phyloP scores from a whole-genome alignment of 2,797 vertebrate genomes.

The Enteromius afrohamiltoni region DNA sequence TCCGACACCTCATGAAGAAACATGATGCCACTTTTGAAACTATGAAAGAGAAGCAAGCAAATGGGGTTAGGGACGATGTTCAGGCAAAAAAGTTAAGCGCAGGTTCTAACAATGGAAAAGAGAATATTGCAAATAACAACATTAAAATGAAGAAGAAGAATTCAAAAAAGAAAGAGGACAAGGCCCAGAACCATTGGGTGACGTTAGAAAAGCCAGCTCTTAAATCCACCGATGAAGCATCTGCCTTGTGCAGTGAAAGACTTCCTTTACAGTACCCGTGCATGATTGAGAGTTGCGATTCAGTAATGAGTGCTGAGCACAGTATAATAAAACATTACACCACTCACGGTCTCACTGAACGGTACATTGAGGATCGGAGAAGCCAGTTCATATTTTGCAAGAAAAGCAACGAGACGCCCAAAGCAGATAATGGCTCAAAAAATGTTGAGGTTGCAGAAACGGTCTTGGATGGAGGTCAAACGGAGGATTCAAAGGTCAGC shows the following conservation, averaged over 20 bases:
- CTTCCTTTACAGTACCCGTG: slow-evolving; percentile 93
- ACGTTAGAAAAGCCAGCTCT: slow-evolving; percentile 89
- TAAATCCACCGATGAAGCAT: slow-evolving; percentile 90
- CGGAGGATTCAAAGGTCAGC: slow-evolving; percentile 49
- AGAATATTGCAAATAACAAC: slow-evolving; percentile 78
- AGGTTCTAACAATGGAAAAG: slow-evolving; percentile 78
- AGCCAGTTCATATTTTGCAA: slow-evolving; percentile 94
- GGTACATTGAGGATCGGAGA: slow-evolving; percentile 91
- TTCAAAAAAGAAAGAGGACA: slow-evolving; percentile 76
- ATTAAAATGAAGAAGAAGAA: slow-evolving; percentile 79
- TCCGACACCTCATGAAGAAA: slow-evolving; percentile 97
- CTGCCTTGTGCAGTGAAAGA: slow-evolving; percentile 89
- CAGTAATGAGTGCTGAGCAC: slow-evolving; percentile 90
- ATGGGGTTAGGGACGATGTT: slow-evolving; percentile 64
- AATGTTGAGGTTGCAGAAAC: slow-evolving; percentile 70
- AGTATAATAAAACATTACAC: slow-evolving; percentile 96
- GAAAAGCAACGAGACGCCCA: slow-evolving; percentile 79
- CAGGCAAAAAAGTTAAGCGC: slow-evolving; percentile 61
- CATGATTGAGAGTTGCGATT: slow-evolving; percentile 96
- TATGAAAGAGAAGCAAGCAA: slow-evolving; percentile 66
- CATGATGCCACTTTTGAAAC: slow-evolving; percentile 88
- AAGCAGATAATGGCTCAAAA: slow-evolving; percentile 70
- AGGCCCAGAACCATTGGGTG: slow-evolving; percentile 79
- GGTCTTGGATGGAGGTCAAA: slow-evolving; percentile 63
- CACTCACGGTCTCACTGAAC: slow-evolving; percentile 93